phyloP scores from a whole-genome alignment of 2,888 invertebrate genomes.

The Anarsia innoxiella region DNA sequence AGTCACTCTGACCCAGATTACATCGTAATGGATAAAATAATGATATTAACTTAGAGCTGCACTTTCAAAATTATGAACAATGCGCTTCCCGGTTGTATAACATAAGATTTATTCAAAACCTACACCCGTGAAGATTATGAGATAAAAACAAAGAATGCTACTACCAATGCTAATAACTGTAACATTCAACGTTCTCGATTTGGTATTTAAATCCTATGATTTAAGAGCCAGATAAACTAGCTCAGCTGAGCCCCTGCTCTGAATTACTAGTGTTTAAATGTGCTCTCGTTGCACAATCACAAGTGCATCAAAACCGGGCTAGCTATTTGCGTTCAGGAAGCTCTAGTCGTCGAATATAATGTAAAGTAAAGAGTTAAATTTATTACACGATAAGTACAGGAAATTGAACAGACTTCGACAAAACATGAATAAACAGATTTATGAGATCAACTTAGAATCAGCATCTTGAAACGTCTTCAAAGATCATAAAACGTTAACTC shows the following conservation, averaged over 20 bases:
- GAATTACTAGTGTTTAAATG: conserved; percentile 16
- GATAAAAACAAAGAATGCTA: conserved; percentile 1
- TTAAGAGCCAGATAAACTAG: conserved; percentile 6
- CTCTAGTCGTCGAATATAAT: conserved; percentile 29
- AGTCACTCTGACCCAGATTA: conserved; percentile 39
- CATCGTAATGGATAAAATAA: conserved; percentile 31
- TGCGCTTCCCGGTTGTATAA: conserved; percentile 5
- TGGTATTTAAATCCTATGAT: conserved; percentile 6
- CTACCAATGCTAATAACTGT: conserved; percentile 2
- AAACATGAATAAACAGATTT: conserved; percentile 26
- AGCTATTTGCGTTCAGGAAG: conserved; percentile 55
- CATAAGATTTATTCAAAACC: not conserved
- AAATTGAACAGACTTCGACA: conserved; percentile 17
- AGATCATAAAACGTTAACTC: too few relatives aligned
- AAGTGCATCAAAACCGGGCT: conserved; percentile 35
- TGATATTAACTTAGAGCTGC: conserved; percentile 19
- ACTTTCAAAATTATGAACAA: conserved; percentile 20
- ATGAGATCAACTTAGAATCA: too few relatives aligned
- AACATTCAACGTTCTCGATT: conserved; percentile 3
- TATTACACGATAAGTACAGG: conserved; percentile 22
- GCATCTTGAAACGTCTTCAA: too few relatives aligned
- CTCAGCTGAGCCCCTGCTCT: conserved; percentile 9
- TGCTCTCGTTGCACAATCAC: conserved; percentile 39
- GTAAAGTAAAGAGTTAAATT: conserved; percentile 26
- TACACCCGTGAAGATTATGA: not conserved